phyloP scores from a whole-genome alignment of 2,113 vertebrate genomes.

The Myodes glareolus region DNA sequence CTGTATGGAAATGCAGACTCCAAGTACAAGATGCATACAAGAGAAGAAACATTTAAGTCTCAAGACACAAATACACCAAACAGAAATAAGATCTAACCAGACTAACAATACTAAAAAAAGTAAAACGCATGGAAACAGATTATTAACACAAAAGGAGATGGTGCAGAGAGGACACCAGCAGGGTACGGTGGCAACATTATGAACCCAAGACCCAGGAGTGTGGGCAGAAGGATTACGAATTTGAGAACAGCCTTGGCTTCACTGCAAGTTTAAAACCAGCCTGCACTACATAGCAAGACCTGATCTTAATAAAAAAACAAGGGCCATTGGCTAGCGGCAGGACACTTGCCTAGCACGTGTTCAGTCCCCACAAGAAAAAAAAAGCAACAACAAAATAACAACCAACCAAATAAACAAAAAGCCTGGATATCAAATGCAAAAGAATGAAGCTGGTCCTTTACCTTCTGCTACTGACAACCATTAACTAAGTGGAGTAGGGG shows the following conservation, averaged over 20 bases:
- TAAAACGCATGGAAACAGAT: background rate
- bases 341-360: background rate
- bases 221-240: background rate
- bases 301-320: background rate
- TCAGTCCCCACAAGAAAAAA: background rate
- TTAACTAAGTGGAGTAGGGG: background rate
- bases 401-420: background rate
- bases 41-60: background rate
- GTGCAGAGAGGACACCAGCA: background rate
- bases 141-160: background rate
- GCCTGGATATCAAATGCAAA: background rate
- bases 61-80: background rate
- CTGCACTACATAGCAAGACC: background rate
- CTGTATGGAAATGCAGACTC: background rate
- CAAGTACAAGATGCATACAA: background rate
- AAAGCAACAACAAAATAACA: background rate
- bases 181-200: background rate
- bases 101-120: background rate
- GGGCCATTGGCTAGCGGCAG: background rate
- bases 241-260: background rate
- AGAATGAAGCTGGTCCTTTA: background rate
- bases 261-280: background rate
- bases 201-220: background rate
- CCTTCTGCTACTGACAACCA: background rate
- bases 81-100: background rate